These are phyloP conservation scores for Helleia helle DNA, from an alignment of 2,888 invertebrate genomes.

Conservation along the genomic window DNA sequence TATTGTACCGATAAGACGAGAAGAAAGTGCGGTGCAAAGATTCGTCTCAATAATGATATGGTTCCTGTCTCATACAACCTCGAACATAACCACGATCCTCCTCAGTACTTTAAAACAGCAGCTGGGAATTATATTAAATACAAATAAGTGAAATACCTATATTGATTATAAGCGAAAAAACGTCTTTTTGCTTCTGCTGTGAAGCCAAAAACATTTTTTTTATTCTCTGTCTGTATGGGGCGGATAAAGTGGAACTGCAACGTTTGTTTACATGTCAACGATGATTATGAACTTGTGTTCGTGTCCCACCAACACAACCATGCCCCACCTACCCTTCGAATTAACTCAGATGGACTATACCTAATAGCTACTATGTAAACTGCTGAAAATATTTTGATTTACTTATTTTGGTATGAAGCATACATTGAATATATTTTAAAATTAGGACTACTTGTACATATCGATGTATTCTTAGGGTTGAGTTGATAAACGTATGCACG, in stretches of 20 bases:
- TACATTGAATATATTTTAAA: no score
- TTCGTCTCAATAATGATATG: slow-evolving; percentile 22
- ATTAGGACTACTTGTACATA: no score
- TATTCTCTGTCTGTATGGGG: slow-evolving; percentile 60
- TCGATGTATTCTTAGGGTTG: no score
- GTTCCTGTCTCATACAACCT: slow-evolving; percentile 19
- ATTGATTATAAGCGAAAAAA: no score
- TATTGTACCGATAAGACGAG: slow-evolving; percentile 26
- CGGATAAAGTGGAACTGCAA: slow-evolving; percentile 46
- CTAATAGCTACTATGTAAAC: slow-evolving; percentile 16
- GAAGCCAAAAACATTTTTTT: no score
- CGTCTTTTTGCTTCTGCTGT: no score
- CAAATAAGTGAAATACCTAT: no score
- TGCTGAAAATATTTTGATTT: not conserved
- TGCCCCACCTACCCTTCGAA: slow-evolving; percentile 47
- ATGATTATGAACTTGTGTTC: slow-evolving; percentile 60
- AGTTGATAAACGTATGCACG: no score
- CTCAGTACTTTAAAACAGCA: slow-evolving; percentile 14
- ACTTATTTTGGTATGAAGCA: no score
- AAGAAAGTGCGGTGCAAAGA: slow-evolving; percentile 26
- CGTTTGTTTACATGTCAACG: slow-evolving; percentile 60
- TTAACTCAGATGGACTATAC: slow-evolving; percentile 47
- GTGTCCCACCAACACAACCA: slow-evolving; percentile 55
- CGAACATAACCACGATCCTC: slow-evolving; percentile 28
- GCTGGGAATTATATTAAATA: slow-evolving; percentile 12